Conservation (phyloP, 2,888 invertebrate genomes). For the Troides helena region DNA sequence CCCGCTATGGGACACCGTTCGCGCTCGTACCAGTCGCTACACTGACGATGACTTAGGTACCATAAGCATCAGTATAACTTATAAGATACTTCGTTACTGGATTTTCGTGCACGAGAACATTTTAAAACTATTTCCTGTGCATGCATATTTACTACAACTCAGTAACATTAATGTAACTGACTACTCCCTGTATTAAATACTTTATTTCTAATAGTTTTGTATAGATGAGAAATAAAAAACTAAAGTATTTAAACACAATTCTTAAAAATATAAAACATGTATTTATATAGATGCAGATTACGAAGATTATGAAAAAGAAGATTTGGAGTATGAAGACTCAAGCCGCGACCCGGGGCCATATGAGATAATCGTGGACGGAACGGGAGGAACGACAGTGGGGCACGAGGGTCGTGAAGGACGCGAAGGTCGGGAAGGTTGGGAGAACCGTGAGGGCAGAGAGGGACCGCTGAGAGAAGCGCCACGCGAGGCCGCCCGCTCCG, state of each 20-base stretch:
- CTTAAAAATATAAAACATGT: not conserved
- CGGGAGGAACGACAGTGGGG: slow-evolving; percentile 51
- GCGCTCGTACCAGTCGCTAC: slow-evolving; percentile 59
- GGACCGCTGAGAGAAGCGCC: slow-evolving; percentile 63
- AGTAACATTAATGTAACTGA: too few species aligned
- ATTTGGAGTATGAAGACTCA: slow-evolving; percentile 56
- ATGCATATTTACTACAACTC: too few species aligned
- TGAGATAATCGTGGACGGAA: slow-evolving; percentile 71
- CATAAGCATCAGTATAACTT: not conserved
- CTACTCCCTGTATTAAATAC: too few species aligned
- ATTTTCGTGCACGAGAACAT: too few species aligned
- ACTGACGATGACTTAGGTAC: slow-evolving; percentile 78
- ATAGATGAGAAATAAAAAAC: too few species aligned
- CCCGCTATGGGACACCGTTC: slow-evolving; percentile 68
- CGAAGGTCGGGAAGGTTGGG: slow-evolving; percentile 49
- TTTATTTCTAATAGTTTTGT: too few species aligned
- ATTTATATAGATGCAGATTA: slow-evolving; percentile 49
- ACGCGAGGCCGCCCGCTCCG: slow-evolving; percentile 75
- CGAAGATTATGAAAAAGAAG: slow-evolving; percentile 71
- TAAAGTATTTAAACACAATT: too few species aligned
- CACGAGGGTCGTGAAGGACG: slow-evolving; percentile 51
- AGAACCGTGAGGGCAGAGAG: slow-evolving; percentile 31
- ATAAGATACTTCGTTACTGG: not conserved
- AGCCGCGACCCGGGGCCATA: slow-evolving; percentile 71
- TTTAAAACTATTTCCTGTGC: too few species aligned